phyloP scores from a whole-genome alignment of 2,113 vertebrate genomes.

The Galeopterus variegatus region DNA sequence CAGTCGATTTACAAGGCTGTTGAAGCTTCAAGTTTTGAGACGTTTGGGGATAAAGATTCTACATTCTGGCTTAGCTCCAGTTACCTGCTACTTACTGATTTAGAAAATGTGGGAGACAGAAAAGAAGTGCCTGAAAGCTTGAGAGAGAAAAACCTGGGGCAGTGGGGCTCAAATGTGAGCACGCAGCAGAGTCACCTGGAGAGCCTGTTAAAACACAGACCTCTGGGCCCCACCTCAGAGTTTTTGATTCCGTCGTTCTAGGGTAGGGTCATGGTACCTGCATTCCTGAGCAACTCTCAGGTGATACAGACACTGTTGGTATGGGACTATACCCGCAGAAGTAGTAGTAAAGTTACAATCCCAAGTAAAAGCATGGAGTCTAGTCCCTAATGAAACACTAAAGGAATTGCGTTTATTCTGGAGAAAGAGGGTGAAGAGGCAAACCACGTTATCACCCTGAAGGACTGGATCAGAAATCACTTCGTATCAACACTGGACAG shows the following conservation, averaged over 20 bases:
- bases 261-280: not conserved
- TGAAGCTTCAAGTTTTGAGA: conserved; percentile 18
- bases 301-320: not conserved
- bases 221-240: not conserved
- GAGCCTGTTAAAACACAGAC: not conserved
- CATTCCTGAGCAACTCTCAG: not conserved
- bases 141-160: not conserved
- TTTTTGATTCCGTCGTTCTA: not conserved
- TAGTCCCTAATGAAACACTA: not conserved
- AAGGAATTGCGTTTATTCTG: not conserved
- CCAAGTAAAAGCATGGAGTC: not conserved
- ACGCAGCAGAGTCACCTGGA: not conserved
- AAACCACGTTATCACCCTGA: not conserved
- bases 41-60: not conserved
- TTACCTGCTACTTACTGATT: not conserved
- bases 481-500: not conserved
- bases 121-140: not conserved
- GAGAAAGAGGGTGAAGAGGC: not conserved
- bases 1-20: not conserved
- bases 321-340: not conserved
- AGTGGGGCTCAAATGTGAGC: not conserved
- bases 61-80: not conserved
- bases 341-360: not conserved
- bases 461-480: not conserved
- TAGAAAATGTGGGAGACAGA: not conserved